Percentiles rank a stretch among this genome's conserved stretches.
Evolutionary conservation across 2,113 vertebrate genomes (phyloP).

Genomic region (Casuarius casuarius): DNA sequence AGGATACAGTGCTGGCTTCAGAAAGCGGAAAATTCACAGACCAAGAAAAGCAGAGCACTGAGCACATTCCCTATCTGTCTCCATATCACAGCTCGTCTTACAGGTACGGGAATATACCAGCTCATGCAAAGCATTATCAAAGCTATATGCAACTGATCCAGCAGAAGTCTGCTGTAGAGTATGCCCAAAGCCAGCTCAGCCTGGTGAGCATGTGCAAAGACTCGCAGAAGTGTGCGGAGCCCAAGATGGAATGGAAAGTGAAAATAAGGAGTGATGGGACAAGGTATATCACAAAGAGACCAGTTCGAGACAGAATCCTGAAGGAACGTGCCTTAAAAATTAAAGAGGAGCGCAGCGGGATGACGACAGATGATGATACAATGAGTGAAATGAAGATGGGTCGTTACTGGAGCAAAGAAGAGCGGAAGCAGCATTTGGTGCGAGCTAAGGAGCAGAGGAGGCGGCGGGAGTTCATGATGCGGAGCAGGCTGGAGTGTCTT

Average conservation of each 20-base stretch:
- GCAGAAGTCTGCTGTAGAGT: conserved; percentile 94
- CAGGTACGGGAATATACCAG: conserved; percentile 86
- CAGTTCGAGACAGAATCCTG: conserved; percentile 92
- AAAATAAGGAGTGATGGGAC: conserved; percentile 95
- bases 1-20: conserved; percentile 72
- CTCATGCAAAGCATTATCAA: conserved; percentile 93
- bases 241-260: conserved; percentile 98
- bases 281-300: conserved; percentile 95
- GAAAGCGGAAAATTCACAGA: conserved; percentile 75
- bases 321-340: conserved; percentile 96
- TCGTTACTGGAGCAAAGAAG: conserved; percentile 97
- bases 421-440: conserved; percentile 93
- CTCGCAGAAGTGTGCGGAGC: conserved; percentile 80
- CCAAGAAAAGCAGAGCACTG: conserved; percentile 66
- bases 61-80: conserved; percentile 88
- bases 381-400: conserved; percentile 99
- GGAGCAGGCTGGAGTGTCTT: conserved; percentile 91
- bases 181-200: conserved; percentile 93
- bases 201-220: conserved; percentile 90
- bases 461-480: conserved; percentile 95
- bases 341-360: conserved; percentile 94
- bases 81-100: conserved; percentile 89
- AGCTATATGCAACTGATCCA: conserved; percentile 98
- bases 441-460: conserved; percentile 92
- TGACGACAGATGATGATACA: conserved; percentile 95